A percentile compares a stretch with the other conserved stretches of the same genome.
Evolutionary conservation across 2,113 vertebrate species (phyloP).

Genomic region (Cyanistes caeruleus): DNA sequence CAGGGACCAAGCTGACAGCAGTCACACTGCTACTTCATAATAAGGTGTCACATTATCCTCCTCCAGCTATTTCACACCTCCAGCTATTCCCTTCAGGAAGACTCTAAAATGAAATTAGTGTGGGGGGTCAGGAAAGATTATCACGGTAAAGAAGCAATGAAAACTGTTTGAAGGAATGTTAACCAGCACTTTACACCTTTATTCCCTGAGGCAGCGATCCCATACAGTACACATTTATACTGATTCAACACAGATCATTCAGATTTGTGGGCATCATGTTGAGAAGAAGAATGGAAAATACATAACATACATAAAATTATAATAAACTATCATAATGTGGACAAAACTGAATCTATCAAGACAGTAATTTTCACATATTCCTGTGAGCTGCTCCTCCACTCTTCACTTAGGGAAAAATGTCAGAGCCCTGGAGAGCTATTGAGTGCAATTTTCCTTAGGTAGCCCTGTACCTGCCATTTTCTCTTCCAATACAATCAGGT

Average conservation of each 20-base stretch:
- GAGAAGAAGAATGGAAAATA: slow-evolving; percentile 34
- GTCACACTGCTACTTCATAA: slow-evolving; percentile 13
- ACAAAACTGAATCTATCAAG: not conserved
- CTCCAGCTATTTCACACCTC: slow-evolving; percentile 54
- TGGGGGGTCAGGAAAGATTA: not conserved
- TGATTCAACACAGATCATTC: slow-evolving; percentile 22
- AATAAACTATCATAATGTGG: slow-evolving; percentile 47
- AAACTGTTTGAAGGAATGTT: slow-evolving; percentile 24
- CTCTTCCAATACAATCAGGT: not conserved
- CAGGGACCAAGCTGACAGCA: not conserved
- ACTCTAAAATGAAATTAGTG: slow-evolving; percentile 31
- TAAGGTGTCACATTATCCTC: slow-evolving; percentile 42
- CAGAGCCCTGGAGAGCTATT: not conserved
- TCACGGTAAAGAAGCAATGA: slow-evolving; percentile 7
- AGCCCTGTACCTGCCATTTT: not conserved
- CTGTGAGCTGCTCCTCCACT: not conserved
- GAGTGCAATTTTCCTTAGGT: not conserved
- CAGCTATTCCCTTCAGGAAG: slow-evolving; percentile 37
- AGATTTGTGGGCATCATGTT: not conserved
- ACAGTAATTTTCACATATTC: not conserved
- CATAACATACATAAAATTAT: slow-evolving; percentile 50
- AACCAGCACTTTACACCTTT: slow-evolving; percentile 52
- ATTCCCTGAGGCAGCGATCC: slow-evolving; percentile 7
- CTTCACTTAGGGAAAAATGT: not conserved
- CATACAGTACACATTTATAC: not conserved